Conservation (phyloP, 2,113 vertebrate genomes). For the Nettapus auritus region DNA sequence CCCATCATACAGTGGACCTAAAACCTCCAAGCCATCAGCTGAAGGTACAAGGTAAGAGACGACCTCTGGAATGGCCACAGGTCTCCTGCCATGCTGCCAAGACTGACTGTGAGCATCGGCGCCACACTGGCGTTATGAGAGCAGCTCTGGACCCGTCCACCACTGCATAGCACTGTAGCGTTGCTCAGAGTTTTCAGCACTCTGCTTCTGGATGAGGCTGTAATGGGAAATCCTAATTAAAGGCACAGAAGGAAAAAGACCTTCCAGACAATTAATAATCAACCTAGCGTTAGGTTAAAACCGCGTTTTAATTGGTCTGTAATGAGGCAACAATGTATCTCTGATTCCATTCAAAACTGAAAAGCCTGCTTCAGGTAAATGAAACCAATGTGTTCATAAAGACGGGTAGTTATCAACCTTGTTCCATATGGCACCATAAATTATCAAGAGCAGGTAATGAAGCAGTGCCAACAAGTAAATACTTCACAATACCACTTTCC, state of each 20-base stretch:
- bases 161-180: fast-evolving
- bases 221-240: background rate
- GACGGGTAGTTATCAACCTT: conserved; percentile 25
- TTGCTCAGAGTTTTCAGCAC: background rate
- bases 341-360: background rate
- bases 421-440: conserved; percentile 65
- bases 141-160: fast-evolving
- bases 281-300: background rate
- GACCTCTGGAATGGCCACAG: background rate
- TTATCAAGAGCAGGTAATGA: conserved; percentile 60
- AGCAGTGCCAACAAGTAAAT: conserved; percentile 62
- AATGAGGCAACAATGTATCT: conserved; percentile 6
- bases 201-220: background rate
- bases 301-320: background rate
- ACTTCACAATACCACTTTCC: conserved; percentile 52
- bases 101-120: fast-evolving
- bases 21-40: background rate
- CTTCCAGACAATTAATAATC: conserved; percentile 40
- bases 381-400: background rate
- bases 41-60: background rate
- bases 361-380: conserved; percentile 30
- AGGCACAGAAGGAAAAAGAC: conserved; percentile 40
- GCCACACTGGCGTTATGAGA: fast-evolving
- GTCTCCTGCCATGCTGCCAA: fast-evolving
- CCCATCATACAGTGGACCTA: fast-evolving